Base-by-base conservation (phyloP, 2,113 vertebrate species). In the Psittacus erithacus region DNA sequence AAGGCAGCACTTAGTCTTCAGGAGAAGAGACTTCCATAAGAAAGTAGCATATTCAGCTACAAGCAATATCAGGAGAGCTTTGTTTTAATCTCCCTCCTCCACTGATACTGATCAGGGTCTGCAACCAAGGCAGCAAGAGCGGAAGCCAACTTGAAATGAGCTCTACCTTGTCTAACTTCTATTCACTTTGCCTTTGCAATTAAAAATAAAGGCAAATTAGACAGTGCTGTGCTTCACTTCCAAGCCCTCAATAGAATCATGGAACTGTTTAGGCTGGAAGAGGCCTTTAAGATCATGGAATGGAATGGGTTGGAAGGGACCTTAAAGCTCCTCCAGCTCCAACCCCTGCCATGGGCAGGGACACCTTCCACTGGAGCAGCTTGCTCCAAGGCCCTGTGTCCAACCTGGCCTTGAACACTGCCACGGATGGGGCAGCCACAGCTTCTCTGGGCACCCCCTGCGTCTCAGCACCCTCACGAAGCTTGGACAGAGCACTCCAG, bases 401-500 rank as follows among this genome's bases (percentile, higher is more conserved):
- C 33, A 57, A n/a, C 55, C 55, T n/a, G 33, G 55, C 57, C 57
- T 59, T 59, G 57, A n/a, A 2, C 57, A 59, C 57, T 59, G 57
- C 33, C 53, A n/a, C 13, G 55, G 57, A 59, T n/a, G 57, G 57
- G 57, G 57, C 20, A n/a, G 33, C 13, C 57, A 23, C 33, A 59
- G 55, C 57, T n/a, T n/a, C 55, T 23, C 33, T 59, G 20, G 20
- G 55, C 20, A 59, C 55, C 55, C 33, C 13, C 55, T 23, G 55
- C 0, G 6, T 6, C 55, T 59, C 55, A n/a, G 6, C 55, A 59
- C 13, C 55, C 13, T n/a, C 33, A 59, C 6, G 6, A 65, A 59
- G 2, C 7, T 29, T 8, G 19, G 24, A 44, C 0, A 0, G 6
- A 38, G 23, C 23, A 6, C 13, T 38, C 23, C 1, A 82, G 65